These are phyloP conservation scores for Microtus pennsylvanicus DNA, from an alignment of 2,113 vertebrate species.

Conservation along the genomic window DNA sequence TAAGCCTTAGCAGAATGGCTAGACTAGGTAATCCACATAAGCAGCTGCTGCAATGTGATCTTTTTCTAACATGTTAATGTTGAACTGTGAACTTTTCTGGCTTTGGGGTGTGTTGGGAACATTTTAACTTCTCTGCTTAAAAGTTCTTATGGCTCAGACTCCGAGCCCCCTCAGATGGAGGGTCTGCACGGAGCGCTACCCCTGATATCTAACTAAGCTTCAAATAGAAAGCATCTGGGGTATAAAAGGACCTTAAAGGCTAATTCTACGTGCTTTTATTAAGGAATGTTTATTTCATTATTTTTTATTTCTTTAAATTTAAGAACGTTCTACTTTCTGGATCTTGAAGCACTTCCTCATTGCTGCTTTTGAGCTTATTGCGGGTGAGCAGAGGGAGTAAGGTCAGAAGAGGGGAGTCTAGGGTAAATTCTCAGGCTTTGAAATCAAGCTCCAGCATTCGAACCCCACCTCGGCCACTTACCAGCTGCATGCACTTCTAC, in stretches of 20 bases:
- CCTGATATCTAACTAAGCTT: neutral
- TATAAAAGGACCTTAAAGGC: neutral
- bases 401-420: neutral
- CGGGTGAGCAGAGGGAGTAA: no score
- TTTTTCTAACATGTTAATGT: conserved; percentile 85
- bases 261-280: neutral
- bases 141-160: conserved; percentile 77
- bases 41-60: conserved; percentile 91
- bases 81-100: conserved; percentile 83
- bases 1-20: conserved; percentile 88
- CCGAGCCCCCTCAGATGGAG: conserved; percentile 70
- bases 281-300: neutral
- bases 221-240: neutral
- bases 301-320: conserved; percentile 8
- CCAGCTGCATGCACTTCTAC: neutral
- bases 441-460: neutral
- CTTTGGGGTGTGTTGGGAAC: conserved; percentile 84
- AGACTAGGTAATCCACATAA: conserved; percentile 90
- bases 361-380: neutral
- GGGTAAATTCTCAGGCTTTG: neutral
- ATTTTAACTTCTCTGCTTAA: conserved; percentile 83
- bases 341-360: conserved; percentile 11
- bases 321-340: conserved; percentile 2
- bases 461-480: neutral
- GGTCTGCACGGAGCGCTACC: conserved; percentile 2